Evolutionary conservation across 2,888 invertebrate species (phyloP).

Genomic region (Branchinecta sandiegonensis): DNA sequence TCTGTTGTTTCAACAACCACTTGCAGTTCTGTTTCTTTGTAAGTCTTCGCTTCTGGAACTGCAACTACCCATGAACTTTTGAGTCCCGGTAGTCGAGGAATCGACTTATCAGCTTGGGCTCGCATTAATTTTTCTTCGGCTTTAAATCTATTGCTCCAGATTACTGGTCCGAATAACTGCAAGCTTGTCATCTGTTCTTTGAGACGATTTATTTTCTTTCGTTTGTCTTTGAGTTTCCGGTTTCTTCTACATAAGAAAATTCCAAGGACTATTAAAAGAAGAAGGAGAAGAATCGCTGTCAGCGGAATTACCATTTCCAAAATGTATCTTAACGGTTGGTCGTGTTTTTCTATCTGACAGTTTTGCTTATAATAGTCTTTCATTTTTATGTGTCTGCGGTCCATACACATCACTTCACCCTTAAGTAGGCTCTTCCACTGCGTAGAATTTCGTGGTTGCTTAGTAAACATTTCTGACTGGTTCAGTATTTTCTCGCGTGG

Average conservation of each 20-base stretch:
- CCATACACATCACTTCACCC: too few relatives aligned
- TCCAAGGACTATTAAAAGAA: neutral
- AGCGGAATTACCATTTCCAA: neutral
- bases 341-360: neutral
- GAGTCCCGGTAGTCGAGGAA: neutral
- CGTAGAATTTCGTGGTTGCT: too few relatives aligned
- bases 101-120: neutral
- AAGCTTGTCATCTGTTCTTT: slow-evolving; percentile 11
- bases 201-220: neutral
- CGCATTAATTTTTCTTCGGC: neutral
- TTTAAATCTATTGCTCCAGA: neutral
- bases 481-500: too few relatives aligned
- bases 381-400: too few relatives aligned
- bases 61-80: neutral
- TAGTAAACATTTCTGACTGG: too few relatives aligned
- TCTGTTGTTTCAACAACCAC: neutral
- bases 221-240: slow-evolving; percentile 8
- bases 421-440: too few relatives aligned
- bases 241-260: neutral
- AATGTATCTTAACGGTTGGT: neutral
- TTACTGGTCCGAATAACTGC: slow-evolving; percentile 9
- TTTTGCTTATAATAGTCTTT: neutral
- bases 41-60: neutral
- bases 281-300: slow-evolving; percentile 7
- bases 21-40: neutral